Conservation (phyloP, 1,140 invertebrate species). For the Oryzaephilus surinamensis region DNA sequence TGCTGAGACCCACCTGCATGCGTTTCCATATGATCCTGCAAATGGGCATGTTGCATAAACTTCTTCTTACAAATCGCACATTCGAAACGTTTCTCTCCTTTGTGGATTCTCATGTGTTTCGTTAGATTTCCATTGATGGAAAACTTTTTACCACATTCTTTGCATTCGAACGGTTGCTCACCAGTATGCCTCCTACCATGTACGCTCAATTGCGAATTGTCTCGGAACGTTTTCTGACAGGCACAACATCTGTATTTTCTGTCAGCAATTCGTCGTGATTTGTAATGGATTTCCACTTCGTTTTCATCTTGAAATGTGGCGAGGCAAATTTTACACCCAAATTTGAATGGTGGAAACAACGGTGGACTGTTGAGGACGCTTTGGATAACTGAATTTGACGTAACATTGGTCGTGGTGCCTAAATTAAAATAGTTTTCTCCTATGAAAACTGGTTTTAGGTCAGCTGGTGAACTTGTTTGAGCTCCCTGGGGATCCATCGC, state of each 20-base stretch:
- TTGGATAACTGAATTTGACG: too few relatives aligned
- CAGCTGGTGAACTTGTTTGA: too few relatives aligned
- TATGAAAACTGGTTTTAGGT: too few relatives aligned
- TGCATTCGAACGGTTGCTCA: slow-evolving; percentile 68
- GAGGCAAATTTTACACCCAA: slow-evolving; percentile 5
- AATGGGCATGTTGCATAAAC: slow-evolving; percentile 29
- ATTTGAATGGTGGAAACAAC: too few relatives aligned
- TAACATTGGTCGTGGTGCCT: too few relatives aligned
- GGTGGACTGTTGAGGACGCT: too few relatives aligned
- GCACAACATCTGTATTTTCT: slow-evolving; percentile 20
- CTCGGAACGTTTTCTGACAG: slow-evolving; percentile 24
- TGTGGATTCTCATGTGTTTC: slow-evolving; percentile 30
- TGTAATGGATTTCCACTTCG: too few relatives aligned
- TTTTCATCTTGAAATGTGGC: too few relatives aligned
- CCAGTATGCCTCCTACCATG: slow-evolving; percentile 51
- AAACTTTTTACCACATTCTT: slow-evolving; percentile 58
- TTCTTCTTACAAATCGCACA: slow-evolving; percentile 26
- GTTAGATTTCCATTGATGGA: slow-evolving; percentile 30
- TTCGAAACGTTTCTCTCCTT: slow-evolving; percentile 27
- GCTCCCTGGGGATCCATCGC: too few relatives aligned
- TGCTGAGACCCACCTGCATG: slow-evolving; percentile 21
- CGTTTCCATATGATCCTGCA: slow-evolving; percentile 29
- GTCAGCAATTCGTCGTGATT: too few relatives aligned
- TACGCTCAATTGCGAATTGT: slow-evolving; percentile 28
- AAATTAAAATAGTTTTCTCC: too few relatives aligned